These are phyloP conservation scores for Oreamnos americanus DNA, from an alignment of 2,113 vertebrate genomes.

Conservation along the genomic window DNA sequence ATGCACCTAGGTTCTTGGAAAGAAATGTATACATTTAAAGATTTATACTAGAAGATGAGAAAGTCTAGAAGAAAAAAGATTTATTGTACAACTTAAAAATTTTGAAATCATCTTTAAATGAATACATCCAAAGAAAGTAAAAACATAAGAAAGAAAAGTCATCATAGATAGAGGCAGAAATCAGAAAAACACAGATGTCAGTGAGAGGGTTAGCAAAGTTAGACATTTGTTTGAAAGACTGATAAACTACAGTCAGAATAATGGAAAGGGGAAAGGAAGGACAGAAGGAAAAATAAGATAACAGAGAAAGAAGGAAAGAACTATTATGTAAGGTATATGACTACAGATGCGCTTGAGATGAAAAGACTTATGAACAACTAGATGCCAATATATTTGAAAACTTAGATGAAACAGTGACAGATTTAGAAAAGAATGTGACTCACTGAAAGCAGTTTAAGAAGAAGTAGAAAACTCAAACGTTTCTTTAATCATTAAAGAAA, in stretches of 20 bases:
- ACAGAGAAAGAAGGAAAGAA: neutral
- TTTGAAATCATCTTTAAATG: neutral
- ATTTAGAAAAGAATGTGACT: neutral
- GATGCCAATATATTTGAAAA: neutral
- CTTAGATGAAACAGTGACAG: neutral
- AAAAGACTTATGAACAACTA: neutral
- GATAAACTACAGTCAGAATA: neutral
- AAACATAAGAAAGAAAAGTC: neutral
- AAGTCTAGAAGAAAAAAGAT: neutral
- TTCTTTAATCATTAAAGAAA: neutral
- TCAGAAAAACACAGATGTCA: neutral
- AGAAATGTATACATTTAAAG: neutral
- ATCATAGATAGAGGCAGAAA: neutral
- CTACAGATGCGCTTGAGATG: neutral
- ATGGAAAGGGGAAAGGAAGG: neutral
- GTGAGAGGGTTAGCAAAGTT: neutral
- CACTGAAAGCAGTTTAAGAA: neutral
- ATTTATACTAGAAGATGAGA: constrained; percentile 5
- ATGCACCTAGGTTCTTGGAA: neutral
- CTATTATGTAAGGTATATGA: neutral
- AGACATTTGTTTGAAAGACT: neutral
- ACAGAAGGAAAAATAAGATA: neutral
- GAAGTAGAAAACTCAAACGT: neutral
- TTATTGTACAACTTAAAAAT: neutral
- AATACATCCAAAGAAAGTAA: neutral